Base-by-base conservation (phyloP, 2,888 invertebrate genomes). In the Dioctria rufipes region DNA sequence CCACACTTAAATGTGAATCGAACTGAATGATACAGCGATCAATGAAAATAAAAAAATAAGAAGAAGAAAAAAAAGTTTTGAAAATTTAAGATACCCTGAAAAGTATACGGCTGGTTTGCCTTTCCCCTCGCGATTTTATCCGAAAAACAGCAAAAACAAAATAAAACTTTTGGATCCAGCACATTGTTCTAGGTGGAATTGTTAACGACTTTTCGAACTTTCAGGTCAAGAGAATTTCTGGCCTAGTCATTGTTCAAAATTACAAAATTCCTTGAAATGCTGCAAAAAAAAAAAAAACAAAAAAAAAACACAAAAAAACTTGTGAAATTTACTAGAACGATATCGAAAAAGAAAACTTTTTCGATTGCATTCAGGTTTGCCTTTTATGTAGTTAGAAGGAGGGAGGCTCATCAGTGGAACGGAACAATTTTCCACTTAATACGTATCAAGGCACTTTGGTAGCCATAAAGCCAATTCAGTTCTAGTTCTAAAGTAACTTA, bases 241-340 rank as follows among this genome's bases (percentile, higher is more conserved):
- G 75, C 75, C 75, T 75, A 75, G 75, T 75, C 75, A 75, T 75
- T 58, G 75, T 75, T 75, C 61, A 75, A 75, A 75, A 75, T 75
- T 75, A 25, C 58, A 43, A 75, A 75, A 75, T 75, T 75, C 61
- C 75, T 75, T 42, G 61, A 42, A 58, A 71, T 54, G 11, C 40
- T 54, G 51, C 39, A 42, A 71, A 25, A 25, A 25, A 25, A 25
- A 25, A 2, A 25, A 25, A 25, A 25, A 25, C 25, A 25, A 25
- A 25, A 25, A 25, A 25, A 25, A 25, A 25, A 25, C 25, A 25
- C 0, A 25, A 25, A 25, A 25, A 71, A 13, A 51, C 71, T 71
- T 71, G 25, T 25, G 49, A 71, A 71, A 71, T 71, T 71, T 71
- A 37, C 54, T 49, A 39, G 71, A 71, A 51, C 71, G 51, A 51